Evolutionary conservation across 2,888 invertebrate genomes (phyloP).

Genomic region (Eupithecia vulgata): DNA sequence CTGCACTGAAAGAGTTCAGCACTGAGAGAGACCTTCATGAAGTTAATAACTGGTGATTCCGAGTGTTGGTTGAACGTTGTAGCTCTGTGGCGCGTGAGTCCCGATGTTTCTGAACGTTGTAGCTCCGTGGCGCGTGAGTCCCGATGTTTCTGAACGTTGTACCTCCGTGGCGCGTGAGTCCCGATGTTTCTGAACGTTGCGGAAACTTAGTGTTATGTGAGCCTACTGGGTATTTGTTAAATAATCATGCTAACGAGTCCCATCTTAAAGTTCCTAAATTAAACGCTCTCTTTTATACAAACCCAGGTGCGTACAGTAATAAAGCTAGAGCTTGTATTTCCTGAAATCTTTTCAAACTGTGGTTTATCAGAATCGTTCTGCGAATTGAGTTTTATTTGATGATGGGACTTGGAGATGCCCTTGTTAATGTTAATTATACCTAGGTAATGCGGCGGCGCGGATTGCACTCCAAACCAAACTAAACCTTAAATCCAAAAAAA

Average conservation of each 20-base stretch:
- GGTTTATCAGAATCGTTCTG: not conserved
- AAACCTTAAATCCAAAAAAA: constrained; percentile 6
- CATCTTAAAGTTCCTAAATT: not conserved
- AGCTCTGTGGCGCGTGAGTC: not conserved
- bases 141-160: too few species aligned
- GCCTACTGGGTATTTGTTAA: not conserved
- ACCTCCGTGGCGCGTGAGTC: not conserved
- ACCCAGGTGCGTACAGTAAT: not conserved
- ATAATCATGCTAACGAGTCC: not conserved
- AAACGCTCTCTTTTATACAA: not conserved
- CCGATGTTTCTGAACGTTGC: not conserved
- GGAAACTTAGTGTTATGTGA: not conserved
- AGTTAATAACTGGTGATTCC: not conserved
- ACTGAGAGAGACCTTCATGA: not conserved
- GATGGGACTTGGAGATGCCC: constrained; percentile 14
- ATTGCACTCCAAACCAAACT: not conserved
- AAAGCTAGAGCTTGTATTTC: not conserved
- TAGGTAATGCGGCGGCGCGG: constrained; percentile 5
- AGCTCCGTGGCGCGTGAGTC: too few species aligned
- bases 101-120: too few species aligned
- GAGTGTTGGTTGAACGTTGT: not conserved
- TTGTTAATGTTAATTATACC: constrained; percentile 17
- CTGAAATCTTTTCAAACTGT: not conserved
- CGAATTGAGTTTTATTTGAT: not conserved
- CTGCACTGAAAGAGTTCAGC: not conserved